Conservation (phyloP, 2,797 vertebrate genomes). For the Hapalemur alaotrensis region DNA sequence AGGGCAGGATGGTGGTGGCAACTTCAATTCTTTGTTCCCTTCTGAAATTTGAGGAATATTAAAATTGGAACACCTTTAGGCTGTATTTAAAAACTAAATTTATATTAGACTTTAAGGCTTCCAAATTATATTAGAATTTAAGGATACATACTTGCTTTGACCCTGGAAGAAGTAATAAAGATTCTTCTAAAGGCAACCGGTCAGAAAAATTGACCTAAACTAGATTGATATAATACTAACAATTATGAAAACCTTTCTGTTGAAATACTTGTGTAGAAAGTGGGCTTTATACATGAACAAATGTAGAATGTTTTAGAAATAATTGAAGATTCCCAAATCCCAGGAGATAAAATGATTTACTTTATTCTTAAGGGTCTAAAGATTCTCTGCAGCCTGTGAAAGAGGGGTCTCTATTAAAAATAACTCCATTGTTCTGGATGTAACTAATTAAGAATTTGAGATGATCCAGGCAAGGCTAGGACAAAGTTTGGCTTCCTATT, state of each 20-base stretch:
- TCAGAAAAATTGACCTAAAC: conserved; percentile 11
- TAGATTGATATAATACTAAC: neutral
- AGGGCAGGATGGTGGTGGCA: neutral
- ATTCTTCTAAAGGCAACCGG: conserved; percentile 42
- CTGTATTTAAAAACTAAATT: neutral
- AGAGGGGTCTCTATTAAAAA: conserved; percentile 40
- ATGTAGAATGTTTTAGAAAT: conserved; percentile 23
- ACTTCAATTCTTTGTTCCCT: neutral
- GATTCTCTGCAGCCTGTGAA: conserved; percentile 8
- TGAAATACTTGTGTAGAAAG: conserved; percentile 54
- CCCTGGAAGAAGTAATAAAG: neutral
- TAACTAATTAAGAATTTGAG: conserved; percentile 59
- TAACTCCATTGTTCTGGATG: conserved; percentile 40
- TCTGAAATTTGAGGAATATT: conserved; percentile 26
- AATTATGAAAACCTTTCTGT: conserved; percentile 45
- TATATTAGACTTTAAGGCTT: neutral
- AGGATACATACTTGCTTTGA: conserved; percentile 38
- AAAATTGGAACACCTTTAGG: neutral
- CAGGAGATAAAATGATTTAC: conserved; percentile 50
- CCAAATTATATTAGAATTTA: neutral
- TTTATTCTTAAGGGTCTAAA: conserved; percentile 45
- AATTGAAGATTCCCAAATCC: conserved; percentile 44
- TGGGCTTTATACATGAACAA: neutral
- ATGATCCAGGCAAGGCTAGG: conserved; percentile 31
- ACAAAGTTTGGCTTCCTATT: conserved; percentile 38